A percentile compares a stretch with the other conserved stretches of the same genome.
These are phyloP conservation scores for Scolanthus callimorphus DNA, from an alignment of 92 coral and sea anemone species.

Conservation along the genomic window DNA sequence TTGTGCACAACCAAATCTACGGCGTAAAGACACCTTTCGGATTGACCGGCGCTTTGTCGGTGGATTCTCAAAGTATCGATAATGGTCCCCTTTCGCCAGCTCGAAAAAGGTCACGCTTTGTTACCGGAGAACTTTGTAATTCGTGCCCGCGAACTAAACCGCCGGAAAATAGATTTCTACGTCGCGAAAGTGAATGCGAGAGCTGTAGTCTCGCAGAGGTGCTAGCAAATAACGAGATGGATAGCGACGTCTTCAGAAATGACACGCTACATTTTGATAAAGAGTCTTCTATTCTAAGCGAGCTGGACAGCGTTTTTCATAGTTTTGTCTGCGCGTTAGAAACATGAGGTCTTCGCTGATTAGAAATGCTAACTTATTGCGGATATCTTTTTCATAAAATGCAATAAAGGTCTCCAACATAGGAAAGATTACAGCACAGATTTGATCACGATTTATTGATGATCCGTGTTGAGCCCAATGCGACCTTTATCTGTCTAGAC, in stretches of 20 bases:
- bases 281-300: constrained; percentile 67
- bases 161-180: constrained; percentile 26
- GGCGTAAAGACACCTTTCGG: constrained; percentile 75
- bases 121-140: constrained; percentile 8
- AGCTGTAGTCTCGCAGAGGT: constrained; percentile 48
- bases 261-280: constrained; percentile 24
- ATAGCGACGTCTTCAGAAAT: constrained; percentile 55
- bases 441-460: too few species aligned
- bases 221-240: constrained; percentile 36
- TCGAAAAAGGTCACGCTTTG: constrained; percentile 7
- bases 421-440: too few species aligned
- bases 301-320: constrained; percentile 85
- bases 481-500: too few species aligned
- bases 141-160: constrained; percentile 26
- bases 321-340: constrained; percentile 93
- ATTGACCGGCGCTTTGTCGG: constrained; percentile 29
- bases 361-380: too few species aligned
- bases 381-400: too few species aligned
- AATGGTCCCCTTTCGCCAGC: constrained; percentile 16
- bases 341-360: constrained; percentile 44
- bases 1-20: constrained; percentile 75
- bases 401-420: too few species aligned
- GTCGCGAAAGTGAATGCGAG: constrained; percentile 23
- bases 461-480: too few species aligned
- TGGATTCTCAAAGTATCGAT: constrained; percentile 16